phyloP scores from a whole-genome alignment of 2,113 vertebrate species.

The Callipepla squamata region DNA sequence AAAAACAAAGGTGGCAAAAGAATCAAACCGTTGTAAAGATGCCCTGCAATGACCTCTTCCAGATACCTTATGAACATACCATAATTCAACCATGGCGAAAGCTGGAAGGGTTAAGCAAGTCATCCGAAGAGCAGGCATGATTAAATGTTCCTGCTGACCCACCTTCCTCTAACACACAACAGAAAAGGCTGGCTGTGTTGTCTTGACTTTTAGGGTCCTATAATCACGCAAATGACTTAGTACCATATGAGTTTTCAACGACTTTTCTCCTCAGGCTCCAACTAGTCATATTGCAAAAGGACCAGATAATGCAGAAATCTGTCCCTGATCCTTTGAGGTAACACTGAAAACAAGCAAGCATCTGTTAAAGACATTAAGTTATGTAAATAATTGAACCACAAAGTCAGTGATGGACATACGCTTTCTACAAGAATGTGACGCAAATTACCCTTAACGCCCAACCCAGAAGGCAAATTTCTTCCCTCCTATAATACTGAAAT shows the following conservation, averaged over 20 bases:
- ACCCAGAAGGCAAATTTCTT: background rate
- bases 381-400: background rate
- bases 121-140: background rate
- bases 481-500: background rate
- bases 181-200: background rate
- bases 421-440: background rate
- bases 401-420: background rate
- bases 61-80: background rate
- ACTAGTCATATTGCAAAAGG: background rate
- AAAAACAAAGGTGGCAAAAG: background rate
- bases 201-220: slow-evolving; percentile 2
- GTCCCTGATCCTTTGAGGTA: background rate
- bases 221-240: background rate
- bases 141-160: background rate
- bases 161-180: background rate
- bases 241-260: slow-evolving; percentile 39
- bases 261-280: background rate
- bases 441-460: background rate
- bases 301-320: background rate
- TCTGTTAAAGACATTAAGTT: background rate
- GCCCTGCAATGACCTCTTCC: background rate
- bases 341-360: background rate
- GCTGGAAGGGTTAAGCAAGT: background rate
- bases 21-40: background rate
- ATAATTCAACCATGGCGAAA: background rate